These are phyloP conservation scores for Zaprionus bogoriensis DNA, from an alignment of 2,888 invertebrate genomes.

Conservation along the genomic window DNA sequence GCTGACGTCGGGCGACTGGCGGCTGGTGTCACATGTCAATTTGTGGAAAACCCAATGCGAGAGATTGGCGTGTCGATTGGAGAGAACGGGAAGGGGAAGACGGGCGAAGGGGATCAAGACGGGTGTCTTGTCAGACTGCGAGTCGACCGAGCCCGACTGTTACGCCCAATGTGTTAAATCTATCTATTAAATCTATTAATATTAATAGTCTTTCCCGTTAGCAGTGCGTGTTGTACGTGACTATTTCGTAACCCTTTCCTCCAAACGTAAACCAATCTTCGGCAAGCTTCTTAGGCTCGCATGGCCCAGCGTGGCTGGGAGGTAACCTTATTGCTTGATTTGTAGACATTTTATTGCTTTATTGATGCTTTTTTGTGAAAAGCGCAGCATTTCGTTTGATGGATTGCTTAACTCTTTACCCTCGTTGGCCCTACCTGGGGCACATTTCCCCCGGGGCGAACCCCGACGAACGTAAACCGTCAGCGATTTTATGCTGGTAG, in stretches of 20 bases:
- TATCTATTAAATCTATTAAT: conserved; percentile 80
- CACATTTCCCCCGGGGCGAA: background rate
- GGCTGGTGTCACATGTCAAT: conserved; percentile 73
- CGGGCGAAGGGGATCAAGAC: conserved; percentile 13
- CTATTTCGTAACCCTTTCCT: conserved; percentile 73
- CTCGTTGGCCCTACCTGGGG: conserved; percentile 45
- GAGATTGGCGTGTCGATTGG: conserved; percentile 28
- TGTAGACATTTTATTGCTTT: conserved; percentile 79
- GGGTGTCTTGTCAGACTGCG: conserved; percentile 45
- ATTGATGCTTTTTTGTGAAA: conserved; percentile 75
- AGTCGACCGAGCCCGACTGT: conserved; percentile 33
- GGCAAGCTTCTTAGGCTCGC: conserved; percentile 52
- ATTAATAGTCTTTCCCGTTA: conserved; percentile 67
- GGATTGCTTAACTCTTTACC: conserved; percentile 63
- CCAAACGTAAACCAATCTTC: conserved; percentile 41
- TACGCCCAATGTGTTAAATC: conserved; percentile 79
- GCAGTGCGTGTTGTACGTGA: conserved; percentile 75
- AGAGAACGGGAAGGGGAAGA: conserved; percentile 6
- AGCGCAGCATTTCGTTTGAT: conserved; percentile 68
- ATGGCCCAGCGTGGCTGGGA: conserved; percentile 1
- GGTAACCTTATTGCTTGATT: conserved; percentile 69
- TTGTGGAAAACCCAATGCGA: conserved; percentile 40
- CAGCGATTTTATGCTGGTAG: conserved; percentile 78
- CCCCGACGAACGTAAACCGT: conserved; percentile 45
- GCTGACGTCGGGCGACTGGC: conserved; percentile 19